Evolutionary conservation across 2,888 invertebrate genomes (phyloP).

Genomic region (Xylota segnis): DNA sequence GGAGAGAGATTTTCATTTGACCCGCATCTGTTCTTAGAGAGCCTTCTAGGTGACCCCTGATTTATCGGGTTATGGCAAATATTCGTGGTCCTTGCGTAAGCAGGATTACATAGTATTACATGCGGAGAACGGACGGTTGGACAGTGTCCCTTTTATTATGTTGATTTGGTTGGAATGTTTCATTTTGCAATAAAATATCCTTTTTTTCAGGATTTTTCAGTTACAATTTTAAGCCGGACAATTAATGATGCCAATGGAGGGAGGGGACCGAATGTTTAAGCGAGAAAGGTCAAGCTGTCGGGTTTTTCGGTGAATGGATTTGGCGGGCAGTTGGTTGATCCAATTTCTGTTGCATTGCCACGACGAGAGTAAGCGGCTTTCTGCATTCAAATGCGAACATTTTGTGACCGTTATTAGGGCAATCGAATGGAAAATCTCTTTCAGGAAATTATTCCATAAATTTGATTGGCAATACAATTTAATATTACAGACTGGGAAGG

Average conservation of each 20-base stretch:
- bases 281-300: conserved; percentile 62
- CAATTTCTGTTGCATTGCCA: conserved; percentile 38
- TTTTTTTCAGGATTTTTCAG: conserved; percentile 48
- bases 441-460: conserved; percentile 19
- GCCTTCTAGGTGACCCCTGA: conserved; percentile 70
- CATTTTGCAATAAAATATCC: conserved; percentile 67
- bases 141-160: conserved; percentile 69
- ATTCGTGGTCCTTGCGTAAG: conserved; percentile 45
- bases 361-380: conserved; percentile 38
- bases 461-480: conserved; percentile 41
- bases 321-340: conserved; percentile 66
- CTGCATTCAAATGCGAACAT: background rate
- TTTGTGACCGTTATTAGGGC: conserved; percentile 42
- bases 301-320: conserved; percentile 36
- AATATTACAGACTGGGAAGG: background rate
- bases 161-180: conserved; percentile 56
- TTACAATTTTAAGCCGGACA: conserved; percentile 42
- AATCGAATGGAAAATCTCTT: conserved; percentile 62
- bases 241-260: conserved; percentile 32
- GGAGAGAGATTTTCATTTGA: conserved; percentile 59
- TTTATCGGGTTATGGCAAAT: conserved; percentile 73
- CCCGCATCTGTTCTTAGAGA: conserved; percentile 76
- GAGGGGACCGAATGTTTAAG: conserved; percentile 24
- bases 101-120: conserved; percentile 74
- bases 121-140: conserved; percentile 16